These are phyloP conservation scores for Semotilus atromaculatus DNA, from an alignment of 2,797 vertebrate genomes.

Conservation along the genomic window DNA sequence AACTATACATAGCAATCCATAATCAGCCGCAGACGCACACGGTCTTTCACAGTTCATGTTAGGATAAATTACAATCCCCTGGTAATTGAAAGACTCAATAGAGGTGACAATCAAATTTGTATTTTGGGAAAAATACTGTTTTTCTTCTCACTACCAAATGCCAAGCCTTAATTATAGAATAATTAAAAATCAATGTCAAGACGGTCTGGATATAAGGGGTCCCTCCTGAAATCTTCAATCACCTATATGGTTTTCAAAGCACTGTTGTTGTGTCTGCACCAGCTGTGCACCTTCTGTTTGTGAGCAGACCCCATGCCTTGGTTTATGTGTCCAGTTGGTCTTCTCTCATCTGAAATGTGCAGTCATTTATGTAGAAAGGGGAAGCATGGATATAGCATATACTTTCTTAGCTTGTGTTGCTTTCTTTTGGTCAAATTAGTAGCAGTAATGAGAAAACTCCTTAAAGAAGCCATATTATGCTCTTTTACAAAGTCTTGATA, in stretches of 20 bases:
- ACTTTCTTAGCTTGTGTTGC: background rate
- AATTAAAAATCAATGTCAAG: constrained; percentile 2
- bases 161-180: no score
- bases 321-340: background rate
- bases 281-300: constrained; percentile 13
- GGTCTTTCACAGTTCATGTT: no score
- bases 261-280: background rate
- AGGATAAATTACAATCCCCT: background rate
- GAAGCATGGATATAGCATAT: background rate
- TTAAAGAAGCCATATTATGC: background rate
- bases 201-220: background rate
- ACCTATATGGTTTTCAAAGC: background rate
- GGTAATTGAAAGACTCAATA: constrained; percentile 26
- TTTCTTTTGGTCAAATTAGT: background rate
- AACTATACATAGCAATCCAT: no score
- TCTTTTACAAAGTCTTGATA: background rate
- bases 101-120: constrained; percentile 33
- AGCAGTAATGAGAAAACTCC: background rate
- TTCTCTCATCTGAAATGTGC: constrained; percentile 10
- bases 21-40: no score
- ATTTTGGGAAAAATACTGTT: no score
- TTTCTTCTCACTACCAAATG: no score
- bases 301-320: background rate
- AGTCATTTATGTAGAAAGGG: background rate
- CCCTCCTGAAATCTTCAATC: background rate